Conservation (phyloP, 2,797 vertebrate genomes). For the Sebastes oblongus region DNA sequence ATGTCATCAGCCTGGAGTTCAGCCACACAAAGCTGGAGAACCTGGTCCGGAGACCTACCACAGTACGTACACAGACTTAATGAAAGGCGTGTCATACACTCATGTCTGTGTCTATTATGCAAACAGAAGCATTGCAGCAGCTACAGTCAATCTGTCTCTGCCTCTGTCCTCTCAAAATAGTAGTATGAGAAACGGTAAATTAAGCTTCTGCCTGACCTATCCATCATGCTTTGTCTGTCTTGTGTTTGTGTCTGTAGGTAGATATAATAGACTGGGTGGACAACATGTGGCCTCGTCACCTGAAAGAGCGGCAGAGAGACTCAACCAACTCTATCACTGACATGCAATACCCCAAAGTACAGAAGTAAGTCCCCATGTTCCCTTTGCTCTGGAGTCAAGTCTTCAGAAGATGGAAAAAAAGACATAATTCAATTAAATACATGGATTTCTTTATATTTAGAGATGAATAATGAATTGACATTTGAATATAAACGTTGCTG, state of each 20-base stretch:
- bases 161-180: background rate
- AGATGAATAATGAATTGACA: too few species aligned
- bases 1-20: constrained; percentile 98
- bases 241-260: constrained; percentile 79
- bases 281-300: constrained; percentile 98
- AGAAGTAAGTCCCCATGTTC: constrained; percentile 85
- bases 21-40: constrained; percentile 97
- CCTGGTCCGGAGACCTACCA: constrained; percentile 90
- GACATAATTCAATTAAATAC: too few species aligned
- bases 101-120: background rate
- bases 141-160: background rate
- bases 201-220: too few species aligned
- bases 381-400: background rate
- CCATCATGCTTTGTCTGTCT: background rate
- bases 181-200: background rate
- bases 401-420: background rate
- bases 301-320: constrained; percentile 96
- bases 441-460: too few species aligned
- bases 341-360: constrained; percentile 99
- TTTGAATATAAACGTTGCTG: background rate
- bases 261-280: constrained; percentile 99
- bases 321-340: constrained; percentile 95
- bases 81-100: background rate
- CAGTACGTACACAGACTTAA: constrained; percentile 68
- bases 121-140: background rate